Conservation (phyloP, 1,140 invertebrate species). For the Hesperophylax magnus region DNA sequence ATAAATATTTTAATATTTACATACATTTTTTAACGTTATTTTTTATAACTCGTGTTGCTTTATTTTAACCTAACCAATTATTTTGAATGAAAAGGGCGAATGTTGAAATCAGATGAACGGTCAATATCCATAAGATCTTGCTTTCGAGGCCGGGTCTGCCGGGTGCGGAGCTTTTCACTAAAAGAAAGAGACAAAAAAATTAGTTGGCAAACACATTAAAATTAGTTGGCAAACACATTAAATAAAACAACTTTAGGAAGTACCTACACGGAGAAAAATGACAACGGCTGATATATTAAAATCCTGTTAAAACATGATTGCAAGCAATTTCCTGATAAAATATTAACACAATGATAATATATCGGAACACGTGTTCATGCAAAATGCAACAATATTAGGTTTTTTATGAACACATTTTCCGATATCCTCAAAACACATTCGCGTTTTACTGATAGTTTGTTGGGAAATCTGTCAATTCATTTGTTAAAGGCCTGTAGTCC, state of each 20-base stretch:
- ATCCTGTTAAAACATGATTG: too few species aligned
- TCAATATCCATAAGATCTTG: background rate
- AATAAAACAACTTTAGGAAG: background rate
- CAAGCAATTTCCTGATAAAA: too few species aligned
- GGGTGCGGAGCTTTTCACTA: slow-evolving; percentile 8
- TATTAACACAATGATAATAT: too few species aligned
- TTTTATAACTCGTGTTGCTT: background rate
- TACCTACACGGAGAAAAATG: too few species aligned
- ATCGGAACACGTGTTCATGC: too few species aligned
- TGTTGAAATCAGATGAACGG: slow-evolving; percentile 8
- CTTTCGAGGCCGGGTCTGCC: background rate
- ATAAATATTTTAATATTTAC: background rate
- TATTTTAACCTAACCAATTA: background rate
- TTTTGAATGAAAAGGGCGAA: background rate
- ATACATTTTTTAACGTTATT: background rate
- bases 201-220: background rate
- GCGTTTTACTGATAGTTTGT: too few species aligned
- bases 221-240: background rate
- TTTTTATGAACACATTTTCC: too few species aligned
- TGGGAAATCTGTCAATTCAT: too few species aligned
- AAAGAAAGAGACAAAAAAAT: background rate
- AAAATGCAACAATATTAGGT: too few species aligned
- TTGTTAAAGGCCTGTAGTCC: too few species aligned
- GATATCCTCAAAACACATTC: too few species aligned
- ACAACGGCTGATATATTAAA: too few species aligned